These are phyloP conservation scores for Pangasius mekongensis DNA, from an alignment of 2,797 vertebrate species.

Conservation along the genomic window DNA sequence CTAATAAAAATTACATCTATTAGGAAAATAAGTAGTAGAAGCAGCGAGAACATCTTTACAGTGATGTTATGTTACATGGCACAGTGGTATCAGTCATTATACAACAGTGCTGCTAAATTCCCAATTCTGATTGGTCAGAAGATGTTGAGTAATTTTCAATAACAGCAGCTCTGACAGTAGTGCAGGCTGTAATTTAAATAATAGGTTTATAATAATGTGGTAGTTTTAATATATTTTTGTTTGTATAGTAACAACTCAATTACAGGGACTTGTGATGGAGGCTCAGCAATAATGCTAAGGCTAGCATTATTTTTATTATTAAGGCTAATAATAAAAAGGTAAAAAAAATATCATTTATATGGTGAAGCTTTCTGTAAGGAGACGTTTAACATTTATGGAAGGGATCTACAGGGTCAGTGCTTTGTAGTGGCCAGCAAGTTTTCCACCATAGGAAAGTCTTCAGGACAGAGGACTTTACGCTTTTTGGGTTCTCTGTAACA, in stretches of 20 bases:
- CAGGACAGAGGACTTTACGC: neutral
- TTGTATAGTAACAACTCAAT: neutral
- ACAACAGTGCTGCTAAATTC: neutral
- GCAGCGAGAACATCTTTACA: neutral
- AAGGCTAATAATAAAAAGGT: neutral
- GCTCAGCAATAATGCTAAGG: neutral
- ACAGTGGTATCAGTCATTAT: neutral
- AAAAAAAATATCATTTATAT: neutral
- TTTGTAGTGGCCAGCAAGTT: neutral
- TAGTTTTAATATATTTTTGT: neutral
- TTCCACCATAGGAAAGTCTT: neutral
- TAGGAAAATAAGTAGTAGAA: conserved; percentile 12
- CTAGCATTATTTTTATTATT: no score
- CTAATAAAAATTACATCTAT: conserved; percentile 9
- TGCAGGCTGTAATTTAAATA: neutral
- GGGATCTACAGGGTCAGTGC: neutral
- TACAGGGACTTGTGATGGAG: neutral
- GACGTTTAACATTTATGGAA: neutral
- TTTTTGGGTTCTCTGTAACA: no score
- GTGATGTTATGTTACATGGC: neutral
- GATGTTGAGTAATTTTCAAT: neutral
- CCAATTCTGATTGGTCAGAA: neutral
- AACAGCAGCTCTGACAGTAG: neutral
- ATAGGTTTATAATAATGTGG: neutral
- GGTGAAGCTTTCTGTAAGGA: no score